phyloP scores from a whole-genome alignment of 1,140 invertebrate genomes.

The Ptiloglossa arizonensis region DNA sequence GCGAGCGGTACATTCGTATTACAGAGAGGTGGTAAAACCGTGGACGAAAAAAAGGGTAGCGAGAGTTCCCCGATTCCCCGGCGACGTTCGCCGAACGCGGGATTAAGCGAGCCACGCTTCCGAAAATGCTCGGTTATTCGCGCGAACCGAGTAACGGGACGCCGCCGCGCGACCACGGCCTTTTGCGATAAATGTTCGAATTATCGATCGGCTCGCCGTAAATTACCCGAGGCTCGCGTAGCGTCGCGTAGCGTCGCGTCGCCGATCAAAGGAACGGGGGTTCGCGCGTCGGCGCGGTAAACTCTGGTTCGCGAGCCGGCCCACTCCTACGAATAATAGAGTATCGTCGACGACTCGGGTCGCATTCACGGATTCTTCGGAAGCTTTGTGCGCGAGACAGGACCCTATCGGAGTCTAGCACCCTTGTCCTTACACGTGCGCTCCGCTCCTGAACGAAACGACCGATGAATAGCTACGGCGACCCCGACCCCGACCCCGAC shows the following conservation, averaged over 20 bases:
- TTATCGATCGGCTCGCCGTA: constrained; percentile 3
- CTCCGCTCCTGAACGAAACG: constrained; percentile 46
- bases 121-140: constrained; percentile 4
- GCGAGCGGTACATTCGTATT: constrained; percentile 13
- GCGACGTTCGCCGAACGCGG: constrained; percentile 5
- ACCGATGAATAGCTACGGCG: constrained; percentile 60
- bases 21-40: neutral
- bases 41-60: neutral
- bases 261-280: no score
- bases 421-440: constrained; percentile 57
- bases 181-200: constrained; percentile 6
- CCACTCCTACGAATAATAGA: neutral
- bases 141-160: no score
- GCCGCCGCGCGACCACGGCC: no score
- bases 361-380: constrained; percentile 60
- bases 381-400: constrained; percentile 65
- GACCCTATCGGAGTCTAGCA: constrained; percentile 68
- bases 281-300: neutral
- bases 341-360: constrained; percentile 24
- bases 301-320: neutral
- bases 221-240: constrained; percentile 4
- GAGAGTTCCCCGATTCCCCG: neutral
- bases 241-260: no score
- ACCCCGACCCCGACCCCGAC: no score
- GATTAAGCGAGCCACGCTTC: constrained; percentile 20